phyloP scores from a whole-genome alignment of 2,113 vertebrate genomes.

The Helogale parvula region DNA sequence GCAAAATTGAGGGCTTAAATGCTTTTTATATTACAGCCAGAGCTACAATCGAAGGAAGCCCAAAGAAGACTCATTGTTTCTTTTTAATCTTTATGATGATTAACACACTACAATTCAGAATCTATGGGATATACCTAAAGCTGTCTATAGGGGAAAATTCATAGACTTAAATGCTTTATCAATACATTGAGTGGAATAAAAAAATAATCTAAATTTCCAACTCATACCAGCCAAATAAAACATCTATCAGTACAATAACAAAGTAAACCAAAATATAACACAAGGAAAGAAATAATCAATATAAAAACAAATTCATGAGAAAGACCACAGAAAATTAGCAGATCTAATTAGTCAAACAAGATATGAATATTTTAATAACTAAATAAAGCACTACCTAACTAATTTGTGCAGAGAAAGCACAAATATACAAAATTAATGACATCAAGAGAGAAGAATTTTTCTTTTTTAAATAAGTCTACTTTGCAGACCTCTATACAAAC shows the following conservation, averaged over 20 bases:
- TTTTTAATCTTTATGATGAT: constrained; percentile 5
- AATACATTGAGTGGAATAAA: not conserved
- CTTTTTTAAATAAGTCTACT: not conserved
- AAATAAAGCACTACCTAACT: not conserved
- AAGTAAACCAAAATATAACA: constrained; percentile 6
- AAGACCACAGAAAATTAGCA: not conserved
- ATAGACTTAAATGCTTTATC: not conserved
- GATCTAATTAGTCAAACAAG: constrained; percentile 1
- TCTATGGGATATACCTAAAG: not conserved
- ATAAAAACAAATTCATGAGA: not conserved
- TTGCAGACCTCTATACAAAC: not conserved
- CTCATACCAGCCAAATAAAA: not conserved
- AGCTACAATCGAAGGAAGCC: not conserved
- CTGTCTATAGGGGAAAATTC: not conserved
- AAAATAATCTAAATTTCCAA: not conserved
- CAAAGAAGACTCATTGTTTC: constrained; percentile 21
- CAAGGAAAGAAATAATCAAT: not conserved
- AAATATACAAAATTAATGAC: not conserved
- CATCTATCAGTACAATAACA: not conserved
- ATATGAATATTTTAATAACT: not conserved
- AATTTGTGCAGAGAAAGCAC: not conserved
- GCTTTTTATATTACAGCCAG: constrained; percentile 53
- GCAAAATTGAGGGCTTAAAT: constrained; percentile 40
- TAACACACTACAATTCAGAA: constrained; percentile 4
- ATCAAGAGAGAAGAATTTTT: not conserved